These are phyloP conservation scores for Ceratina japonica DNA, from an alignment of 1,140 invertebrate genomes.

Conservation along the genomic window DNA sequence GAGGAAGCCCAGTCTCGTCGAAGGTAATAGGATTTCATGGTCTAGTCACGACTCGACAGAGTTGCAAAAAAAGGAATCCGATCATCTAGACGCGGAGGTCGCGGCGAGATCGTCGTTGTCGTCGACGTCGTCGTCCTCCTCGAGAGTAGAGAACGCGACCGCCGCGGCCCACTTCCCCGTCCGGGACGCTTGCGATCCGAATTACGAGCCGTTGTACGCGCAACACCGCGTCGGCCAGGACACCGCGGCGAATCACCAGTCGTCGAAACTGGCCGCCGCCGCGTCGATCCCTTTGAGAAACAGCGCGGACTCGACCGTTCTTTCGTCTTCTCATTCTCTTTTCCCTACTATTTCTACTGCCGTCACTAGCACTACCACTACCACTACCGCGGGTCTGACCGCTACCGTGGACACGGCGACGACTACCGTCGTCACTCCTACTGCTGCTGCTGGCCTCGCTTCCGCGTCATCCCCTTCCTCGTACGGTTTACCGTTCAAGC, in stretches of 20 bases:
- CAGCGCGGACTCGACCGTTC: constrained; percentile 13
- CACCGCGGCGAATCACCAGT: constrained; percentile 21
- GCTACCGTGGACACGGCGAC: too few relatives aligned
- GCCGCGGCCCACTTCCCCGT: constrained; percentile 32
- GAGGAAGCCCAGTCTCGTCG: constrained; percentile 72
- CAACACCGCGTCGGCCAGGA: constrained; percentile 76
- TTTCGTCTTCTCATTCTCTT: constrained; percentile 28
- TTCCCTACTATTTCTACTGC: not conserved
- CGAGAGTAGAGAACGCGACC: constrained; percentile 38
- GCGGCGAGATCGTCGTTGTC: constrained; percentile 28
- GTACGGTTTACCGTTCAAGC: constrained; percentile 72
- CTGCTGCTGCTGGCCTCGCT: too few relatives aligned
- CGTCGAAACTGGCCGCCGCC: too few relatives aligned
- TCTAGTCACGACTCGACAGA: constrained; percentile 80
- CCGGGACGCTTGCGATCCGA: constrained; percentile 81
- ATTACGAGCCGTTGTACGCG: constrained; percentile 85
- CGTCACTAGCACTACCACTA: not conserved
- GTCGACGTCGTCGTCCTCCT: constrained; percentile 21
- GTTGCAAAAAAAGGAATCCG: constrained; percentile 69
- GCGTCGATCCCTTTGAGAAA: not conserved
- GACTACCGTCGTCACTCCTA: too few relatives aligned
- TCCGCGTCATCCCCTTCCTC: not conserved
- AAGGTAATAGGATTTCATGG: constrained; percentile 73
- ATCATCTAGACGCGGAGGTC: constrained; percentile 51
- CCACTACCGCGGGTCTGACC: too few relatives aligned